These are phyloP conservation scores for Ceratina australensis DNA, from an alignment of 1,140 invertebrate genomes.

Conservation along the genomic window DNA sequence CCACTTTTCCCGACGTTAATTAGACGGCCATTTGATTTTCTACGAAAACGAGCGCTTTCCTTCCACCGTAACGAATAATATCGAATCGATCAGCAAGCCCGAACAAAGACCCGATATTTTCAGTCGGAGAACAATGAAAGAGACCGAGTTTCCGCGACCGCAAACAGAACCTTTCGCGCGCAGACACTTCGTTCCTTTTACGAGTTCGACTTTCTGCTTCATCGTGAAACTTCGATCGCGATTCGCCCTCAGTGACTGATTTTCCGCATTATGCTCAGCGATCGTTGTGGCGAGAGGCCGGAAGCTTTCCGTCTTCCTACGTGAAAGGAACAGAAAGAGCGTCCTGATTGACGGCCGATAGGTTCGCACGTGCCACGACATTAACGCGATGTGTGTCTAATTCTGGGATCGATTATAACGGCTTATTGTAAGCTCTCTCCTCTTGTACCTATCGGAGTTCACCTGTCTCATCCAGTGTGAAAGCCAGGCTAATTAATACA, in stretches of 20 bases:
- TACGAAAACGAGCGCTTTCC: neutral
- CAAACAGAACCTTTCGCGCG: slow-evolving; percentile 23
- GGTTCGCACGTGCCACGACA: neutral
- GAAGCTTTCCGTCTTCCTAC: neutral
- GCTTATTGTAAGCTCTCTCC: neutral
- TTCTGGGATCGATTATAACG: slow-evolving; percentile 29
- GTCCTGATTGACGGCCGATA: neutral
- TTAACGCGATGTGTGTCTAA: slow-evolving; percentile 31
- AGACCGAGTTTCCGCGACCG: slow-evolving; percentile 30
- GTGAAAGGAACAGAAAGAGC: neutral
- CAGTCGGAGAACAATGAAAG: slow-evolving; percentile 26
- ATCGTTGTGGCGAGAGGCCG: too few relatives aligned
- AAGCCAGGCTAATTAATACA: neutral
- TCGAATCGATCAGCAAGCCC: slow-evolving; percentile 21
- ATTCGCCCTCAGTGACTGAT: slow-evolving; percentile 10
- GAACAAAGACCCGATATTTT: slow-evolving; percentile 34
- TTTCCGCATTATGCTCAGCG: slow-evolving; percentile 14
- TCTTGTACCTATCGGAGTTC: slow-evolving; percentile 6
- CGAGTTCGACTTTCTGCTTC: slow-evolving; percentile 27
- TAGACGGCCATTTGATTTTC: slow-evolving; percentile 15
- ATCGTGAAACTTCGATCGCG: slow-evolving; percentile 33
- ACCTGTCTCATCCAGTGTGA: slow-evolving; percentile 12
- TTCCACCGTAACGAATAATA: neutral
- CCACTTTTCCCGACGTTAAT: slow-evolving; percentile 16
- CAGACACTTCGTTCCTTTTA: slow-evolving; percentile 39